Conservation (phyloP, 2,888 invertebrate species). For the Microplitis deprimator region DNA sequence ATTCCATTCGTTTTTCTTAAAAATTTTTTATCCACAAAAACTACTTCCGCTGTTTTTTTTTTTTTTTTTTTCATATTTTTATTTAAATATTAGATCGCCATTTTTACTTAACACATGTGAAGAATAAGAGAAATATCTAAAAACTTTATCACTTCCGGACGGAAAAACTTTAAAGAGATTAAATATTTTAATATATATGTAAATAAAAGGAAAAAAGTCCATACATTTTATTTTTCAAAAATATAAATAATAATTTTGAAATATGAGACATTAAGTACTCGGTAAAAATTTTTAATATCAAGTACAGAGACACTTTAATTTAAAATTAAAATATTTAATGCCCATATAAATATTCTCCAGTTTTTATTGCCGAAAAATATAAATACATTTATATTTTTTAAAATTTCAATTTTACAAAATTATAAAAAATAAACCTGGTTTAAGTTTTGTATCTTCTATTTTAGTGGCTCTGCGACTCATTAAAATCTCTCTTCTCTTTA, state of each 20-base stretch:
- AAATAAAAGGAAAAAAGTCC: neutral
- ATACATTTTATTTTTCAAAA: neutral
- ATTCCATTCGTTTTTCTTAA: no score
- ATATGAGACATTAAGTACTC: neutral
- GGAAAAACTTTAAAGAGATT: slow-evolving; percentile 7
- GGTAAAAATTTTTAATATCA: neutral
- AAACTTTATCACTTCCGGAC: slow-evolving; percentile 15
- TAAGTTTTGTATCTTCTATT: neutral
- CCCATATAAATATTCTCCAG: neutral
- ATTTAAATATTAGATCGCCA: neutral
- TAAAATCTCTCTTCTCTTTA: slow-evolving; percentile 1
- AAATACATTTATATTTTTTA: no score
- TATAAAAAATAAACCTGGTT: neutral
- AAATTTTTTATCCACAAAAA: neutral
- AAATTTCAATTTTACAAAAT: no score
- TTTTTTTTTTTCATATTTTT: neutral
- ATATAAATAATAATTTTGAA: neutral
- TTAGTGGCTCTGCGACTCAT: slow-evolving; percentile 1
- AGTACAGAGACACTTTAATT: neutral
- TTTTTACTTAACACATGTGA: neutral
- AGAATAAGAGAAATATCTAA: neutral
- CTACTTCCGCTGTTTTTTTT: neutral
- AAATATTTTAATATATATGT: neutral
- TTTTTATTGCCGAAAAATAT: no score
- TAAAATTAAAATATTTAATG: neutral